These are phyloP conservation scores for Drosophila anomelani DNA, from an alignment of 2,888 invertebrate genomes.

Conservation along the genomic window DNA sequence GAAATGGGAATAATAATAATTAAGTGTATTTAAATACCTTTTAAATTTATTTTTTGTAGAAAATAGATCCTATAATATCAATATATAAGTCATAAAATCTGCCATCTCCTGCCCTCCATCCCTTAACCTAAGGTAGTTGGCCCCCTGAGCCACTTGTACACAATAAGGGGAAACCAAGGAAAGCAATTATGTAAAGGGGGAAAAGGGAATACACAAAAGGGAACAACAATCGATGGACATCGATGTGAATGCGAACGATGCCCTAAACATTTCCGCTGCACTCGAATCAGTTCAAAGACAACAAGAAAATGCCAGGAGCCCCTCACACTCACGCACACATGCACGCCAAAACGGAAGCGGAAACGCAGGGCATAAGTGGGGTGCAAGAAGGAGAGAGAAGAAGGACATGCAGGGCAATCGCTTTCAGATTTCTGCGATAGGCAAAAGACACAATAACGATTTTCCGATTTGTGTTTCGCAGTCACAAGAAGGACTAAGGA, in stretches of 20 bases:
- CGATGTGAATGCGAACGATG: conserved; percentile 29
- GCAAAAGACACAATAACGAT: conserved; percentile 51
- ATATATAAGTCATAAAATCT: too few relatives aligned
- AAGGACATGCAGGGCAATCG: conserved; percentile 25
- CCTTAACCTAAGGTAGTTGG: conserved; percentile 10
- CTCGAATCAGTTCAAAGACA: conserved; percentile 35
- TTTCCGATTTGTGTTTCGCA: conserved; percentile 55
- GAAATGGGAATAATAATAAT: background rate
- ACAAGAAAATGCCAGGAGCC: conserved; percentile 44
- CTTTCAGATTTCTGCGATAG: conserved; percentile 16
- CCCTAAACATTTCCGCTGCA: conserved; percentile 45
- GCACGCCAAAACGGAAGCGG: conserved; percentile 39
- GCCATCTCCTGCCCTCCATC: too few relatives aligned
- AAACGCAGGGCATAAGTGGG: conserved; percentile 39
- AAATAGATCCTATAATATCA: too few relatives aligned
- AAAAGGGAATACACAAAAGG: conserved; percentile 24
- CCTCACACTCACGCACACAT: conserved; percentile 17
- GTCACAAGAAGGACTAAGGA: background rate
- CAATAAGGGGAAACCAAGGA: conserved; percentile 18
- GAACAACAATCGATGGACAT: conserved; percentile 22
- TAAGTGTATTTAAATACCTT: background rate
- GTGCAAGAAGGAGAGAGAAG: conserved; percentile 35
- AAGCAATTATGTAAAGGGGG: conserved; percentile 35
- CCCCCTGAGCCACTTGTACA: conserved; percentile 26
- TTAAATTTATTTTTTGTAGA: too few relatives aligned